Evolutionary conservation across 2,888 invertebrate species (phyloP), one percentile per base, ranked within the genome.

Genomic region (Caradrina clavipalpis): DNA sequence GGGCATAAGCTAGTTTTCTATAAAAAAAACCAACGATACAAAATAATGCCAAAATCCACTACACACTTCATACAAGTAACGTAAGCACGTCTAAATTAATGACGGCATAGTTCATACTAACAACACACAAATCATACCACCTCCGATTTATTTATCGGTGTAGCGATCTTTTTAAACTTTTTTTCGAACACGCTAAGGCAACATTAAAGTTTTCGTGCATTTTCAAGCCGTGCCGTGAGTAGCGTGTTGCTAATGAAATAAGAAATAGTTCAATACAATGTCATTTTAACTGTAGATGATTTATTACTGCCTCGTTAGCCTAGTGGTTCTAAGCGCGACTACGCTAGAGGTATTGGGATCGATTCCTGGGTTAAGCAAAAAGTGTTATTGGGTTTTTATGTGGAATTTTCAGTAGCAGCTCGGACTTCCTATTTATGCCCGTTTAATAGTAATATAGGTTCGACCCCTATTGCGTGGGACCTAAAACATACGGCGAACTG

Each of bases 171-270:
- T 89, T 87, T 82, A 86, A 90, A 88, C 73, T 88, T 91, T 78
- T 81, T 76, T 77, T 60, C 21, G 65, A 86, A 88, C 94, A 94
- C 93, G 94, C 93, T 73, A 94, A 86, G 82, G 80, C 68, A 86
- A 79, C 90, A 91, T 94, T 93, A 92, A 91, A 92, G 89, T 90
- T 87, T 88, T 85, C 80, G 81, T 87, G 88, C 88, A 87, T 87
- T 87, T 86, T 80, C 80, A 73, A 83, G 78, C 73, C 60, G n/a
- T 87, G 86, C 86, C 39, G 13, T 39, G 85, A 76, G 64, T 89
- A 70, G 90, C 92, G 90, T 91, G 92, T 60, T 58, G 45, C n/a
- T 26, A 49, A 70, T 65, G 65, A 76, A 74, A 60, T 61, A 70
- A 67, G 65, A 76, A 73, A 58, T 61, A 58, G 65, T 55, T 55